These are phyloP conservation scores for Acrocephalus arundinaceus DNA, from an alignment of 2,113 vertebrate species.

Conservation along the genomic window DNA sequence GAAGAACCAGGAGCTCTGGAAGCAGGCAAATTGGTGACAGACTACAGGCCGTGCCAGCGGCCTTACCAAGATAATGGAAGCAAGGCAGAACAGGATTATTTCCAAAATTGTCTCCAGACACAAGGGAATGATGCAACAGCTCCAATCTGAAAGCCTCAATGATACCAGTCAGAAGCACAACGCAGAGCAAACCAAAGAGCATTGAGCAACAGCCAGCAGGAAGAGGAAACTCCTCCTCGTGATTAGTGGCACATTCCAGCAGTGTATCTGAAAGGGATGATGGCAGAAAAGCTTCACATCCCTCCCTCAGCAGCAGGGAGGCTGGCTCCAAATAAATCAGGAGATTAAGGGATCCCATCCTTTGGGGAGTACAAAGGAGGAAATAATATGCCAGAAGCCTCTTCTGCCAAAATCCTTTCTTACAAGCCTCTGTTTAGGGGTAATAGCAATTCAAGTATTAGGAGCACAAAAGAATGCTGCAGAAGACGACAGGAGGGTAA, in stretches of 20 bases:
- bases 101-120: neutral
- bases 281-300: neutral
- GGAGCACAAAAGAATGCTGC: neutral
- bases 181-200: neutral
- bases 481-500: neutral
- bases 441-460: neutral
- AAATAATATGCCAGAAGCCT: neutral
- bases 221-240: neutral
- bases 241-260: neutral
- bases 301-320: neutral
- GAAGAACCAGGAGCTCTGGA: neutral
- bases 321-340: neutral
- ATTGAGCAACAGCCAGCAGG: neutral
- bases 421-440: neutral
- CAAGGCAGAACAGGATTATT: neutral
- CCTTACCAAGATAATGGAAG: fast-evolving
- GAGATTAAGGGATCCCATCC: neutral
- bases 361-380: neutral
- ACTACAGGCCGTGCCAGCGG: fast-evolving
- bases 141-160: neutral
- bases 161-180: neutral
- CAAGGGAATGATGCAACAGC: neutral
- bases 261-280: neutral
- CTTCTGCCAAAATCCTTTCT: neutral
- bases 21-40: neutral